phyloP scores from a whole-genome alignment of 2,888 invertebrate genomes.

The Trissolcus brochymenae region DNA sequence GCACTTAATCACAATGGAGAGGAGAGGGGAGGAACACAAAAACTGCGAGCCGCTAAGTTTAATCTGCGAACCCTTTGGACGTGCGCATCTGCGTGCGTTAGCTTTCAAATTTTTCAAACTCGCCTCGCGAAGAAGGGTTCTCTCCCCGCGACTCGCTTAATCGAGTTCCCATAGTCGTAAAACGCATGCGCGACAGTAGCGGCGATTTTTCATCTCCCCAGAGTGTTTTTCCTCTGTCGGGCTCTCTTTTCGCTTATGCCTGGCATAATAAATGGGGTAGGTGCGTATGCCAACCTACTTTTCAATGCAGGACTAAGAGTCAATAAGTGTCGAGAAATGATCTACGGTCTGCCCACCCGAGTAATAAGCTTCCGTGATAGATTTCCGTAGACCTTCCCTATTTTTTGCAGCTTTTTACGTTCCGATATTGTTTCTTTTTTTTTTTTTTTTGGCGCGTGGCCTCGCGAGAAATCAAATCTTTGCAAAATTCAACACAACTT shows the following conservation, averaged over 20 bases:
- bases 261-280: constrained; percentile 60
- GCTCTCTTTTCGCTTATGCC: constrained; percentile 36
- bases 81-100: constrained; percentile 56
- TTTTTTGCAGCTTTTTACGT: too few species aligned
- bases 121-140: constrained; percentile 43
- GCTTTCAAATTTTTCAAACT: constrained; percentile 59
- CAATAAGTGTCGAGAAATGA: constrained; percentile 76
- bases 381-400: constrained; percentile 28
- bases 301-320: constrained; percentile 74
- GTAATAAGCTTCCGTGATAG: constrained; percentile 65
- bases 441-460: too few species aligned
- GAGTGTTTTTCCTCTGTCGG: constrained; percentile 13
- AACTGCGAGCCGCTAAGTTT: constrained; percentile 56
- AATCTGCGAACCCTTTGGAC: constrained; percentile 51
- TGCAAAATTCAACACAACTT: too few species aligned
- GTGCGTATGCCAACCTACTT: constrained; percentile 68
- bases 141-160: constrained; percentile 32
- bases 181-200: constrained; percentile 55
- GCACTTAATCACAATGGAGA: constrained; percentile 48
- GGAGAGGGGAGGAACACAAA: constrained; percentile 13
- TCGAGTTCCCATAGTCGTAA: constrained; percentile 56
- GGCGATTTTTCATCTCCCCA: constrained; percentile 52
- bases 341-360: constrained; percentile 64
- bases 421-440: too few species aligned
- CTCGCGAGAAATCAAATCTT: too few species aligned